A percentile compares a stretch with the other conserved stretches of the same genome.
Evolutionary conservation across 2,113 vertebrate species (phyloP).

Genomic region (Labeo rohita): DNA sequence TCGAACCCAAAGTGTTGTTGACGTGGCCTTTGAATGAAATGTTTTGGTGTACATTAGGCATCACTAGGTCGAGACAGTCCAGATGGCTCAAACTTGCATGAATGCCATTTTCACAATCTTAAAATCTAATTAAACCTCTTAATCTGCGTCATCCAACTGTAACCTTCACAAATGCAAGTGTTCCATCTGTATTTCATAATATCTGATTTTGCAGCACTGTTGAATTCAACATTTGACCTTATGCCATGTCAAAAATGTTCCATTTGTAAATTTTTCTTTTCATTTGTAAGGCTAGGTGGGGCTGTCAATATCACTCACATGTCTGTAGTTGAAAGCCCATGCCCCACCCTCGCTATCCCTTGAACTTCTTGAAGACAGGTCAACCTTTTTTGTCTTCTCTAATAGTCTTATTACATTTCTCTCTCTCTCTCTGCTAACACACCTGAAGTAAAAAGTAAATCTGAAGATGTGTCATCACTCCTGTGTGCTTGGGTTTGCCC

Average conservation of each 20-base stretch:
- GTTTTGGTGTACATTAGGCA: background rate
- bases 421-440: background rate
- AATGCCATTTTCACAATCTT: background rate
- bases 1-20: background rate
- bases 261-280: background rate
- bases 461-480: constrained; percentile 14
- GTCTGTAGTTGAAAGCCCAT: constrained; percentile 21
- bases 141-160: background rate
- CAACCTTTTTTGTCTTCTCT: constrained; percentile 20
- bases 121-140: background rate
- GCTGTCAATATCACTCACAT: constrained; percentile 8
- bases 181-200: background rate
- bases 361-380: constrained; percentile 26
- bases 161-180: background rate
- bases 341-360: constrained; percentile 14
- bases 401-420: constrained; percentile 4
- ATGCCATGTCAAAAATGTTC: background rate
- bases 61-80: background rate
- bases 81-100: background rate
- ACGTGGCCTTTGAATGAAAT: background rate
- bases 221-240: background rate
- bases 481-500: constrained; percentile 11
- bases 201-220: background rate
- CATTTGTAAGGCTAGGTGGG: background rate
- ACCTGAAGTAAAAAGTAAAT: constrained; percentile 10